Base-by-base conservation (phyloP, 2,888 invertebrate genomes). In the Ormyrus labotus region DNA sequence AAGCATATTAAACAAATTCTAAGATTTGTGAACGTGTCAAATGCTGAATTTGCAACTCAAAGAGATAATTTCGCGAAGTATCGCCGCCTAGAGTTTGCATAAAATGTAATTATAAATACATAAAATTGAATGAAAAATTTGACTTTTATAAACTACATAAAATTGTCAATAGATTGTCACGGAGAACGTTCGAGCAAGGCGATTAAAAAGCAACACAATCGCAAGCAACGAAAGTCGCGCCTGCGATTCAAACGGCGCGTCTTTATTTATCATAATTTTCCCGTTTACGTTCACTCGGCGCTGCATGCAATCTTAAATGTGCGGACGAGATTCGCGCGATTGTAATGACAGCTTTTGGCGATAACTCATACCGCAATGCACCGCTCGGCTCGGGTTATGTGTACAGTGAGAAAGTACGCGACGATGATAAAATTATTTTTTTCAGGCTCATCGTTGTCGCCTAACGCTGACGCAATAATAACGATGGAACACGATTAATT, bases 331-430 rank as follows among this genome's bases (percentile, higher is more conserved):
- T 58, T 19, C 45, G 61, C 11, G 57, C 60, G 61, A 68, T 48
- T 64, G 61, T 67, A 65, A 67, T 75, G 68, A 75, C 75, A 34
- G 50, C 76, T 77, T 70, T 77, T 19, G 64, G 63, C 77, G 64
- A 77, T 77, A 77, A 70, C 63, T 77, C 70, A 77, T 51, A 51
- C 45, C 70, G 34, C 47, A 13, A 48, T 63, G 61, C 60, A 34
- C 34, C 34, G 53, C 51, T 11, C 50, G 57, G 53, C 34, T 71
- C 61, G 53, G 53, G 58, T 48, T 34, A 34, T 34, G 34, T 34
- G 34, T 34, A 3, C 65, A 58, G 48, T 58, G 58, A 65, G 72
- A 61, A 7, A 19, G 10, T 34, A 4, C 34, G 47, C 48, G 47
- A 34, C 74, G 65, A 76, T 68, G 60, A 68, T 61, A 68, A 68